These are phyloP conservation scores for Eledone cirrhosa DNA, from an alignment of 2,888 invertebrate species.

Conservation along the genomic window DNA sequence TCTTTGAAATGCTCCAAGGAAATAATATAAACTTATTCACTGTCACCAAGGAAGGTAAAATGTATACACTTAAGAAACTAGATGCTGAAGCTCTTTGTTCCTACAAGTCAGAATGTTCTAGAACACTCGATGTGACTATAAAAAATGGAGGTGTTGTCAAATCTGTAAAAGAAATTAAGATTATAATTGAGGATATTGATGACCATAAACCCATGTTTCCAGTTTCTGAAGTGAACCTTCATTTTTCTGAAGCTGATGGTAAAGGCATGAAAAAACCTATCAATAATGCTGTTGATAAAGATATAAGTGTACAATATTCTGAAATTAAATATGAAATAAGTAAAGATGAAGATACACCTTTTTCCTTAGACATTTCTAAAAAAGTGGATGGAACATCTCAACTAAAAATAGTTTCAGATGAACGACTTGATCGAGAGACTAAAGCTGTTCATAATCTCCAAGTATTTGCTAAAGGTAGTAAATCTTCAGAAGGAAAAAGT, in stretches of 20 bases:
- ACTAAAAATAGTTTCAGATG: not conserved
- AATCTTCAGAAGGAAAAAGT: not conserved
- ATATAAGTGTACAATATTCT: not conserved
- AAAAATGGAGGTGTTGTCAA: too few species aligned
- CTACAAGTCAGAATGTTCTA: too few species aligned
- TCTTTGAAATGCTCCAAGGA: too few species aligned
- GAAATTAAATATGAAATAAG: not conserved
- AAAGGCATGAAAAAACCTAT: not conserved
- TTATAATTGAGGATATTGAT: too few species aligned
- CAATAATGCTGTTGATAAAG: not conserved
- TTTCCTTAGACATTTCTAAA: not conserved
- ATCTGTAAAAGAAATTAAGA: too few species aligned
- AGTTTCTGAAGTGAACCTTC: too few species aligned
- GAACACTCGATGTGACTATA: too few species aligned
- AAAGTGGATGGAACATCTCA: constrained; percentile 3
- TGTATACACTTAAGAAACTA: too few species aligned
- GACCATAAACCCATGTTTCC: too few species aligned
- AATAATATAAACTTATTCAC: too few species aligned
- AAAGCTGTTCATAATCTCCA: not conserved
- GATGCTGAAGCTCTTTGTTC: too few species aligned
- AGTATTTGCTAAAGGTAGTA: not conserved
- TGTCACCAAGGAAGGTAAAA: too few species aligned
- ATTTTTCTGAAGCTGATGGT: not conserved
- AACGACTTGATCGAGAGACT: not conserved
- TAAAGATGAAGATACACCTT: not conserved